phyloP scores from a whole-genome alignment of 2,888 invertebrate species.

The Leucania comma region DNA sequence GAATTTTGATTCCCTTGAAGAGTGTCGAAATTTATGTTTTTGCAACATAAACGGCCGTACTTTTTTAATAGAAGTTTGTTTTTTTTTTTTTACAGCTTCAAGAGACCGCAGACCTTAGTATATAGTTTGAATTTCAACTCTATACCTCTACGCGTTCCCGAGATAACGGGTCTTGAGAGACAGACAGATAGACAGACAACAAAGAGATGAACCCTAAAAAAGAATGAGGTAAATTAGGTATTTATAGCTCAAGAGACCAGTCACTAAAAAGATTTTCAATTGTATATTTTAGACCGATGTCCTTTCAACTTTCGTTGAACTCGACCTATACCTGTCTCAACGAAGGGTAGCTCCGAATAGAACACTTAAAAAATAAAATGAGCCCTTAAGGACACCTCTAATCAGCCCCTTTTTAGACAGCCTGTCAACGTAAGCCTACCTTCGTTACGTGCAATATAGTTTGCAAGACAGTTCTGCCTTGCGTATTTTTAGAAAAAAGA shows the following conservation, averaged over 20 bases:
- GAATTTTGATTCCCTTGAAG: too few relatives aligned
- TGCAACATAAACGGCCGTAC: too few relatives aligned
- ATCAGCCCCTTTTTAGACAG: conserved; percentile 1
- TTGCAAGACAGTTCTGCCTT: not conserved
- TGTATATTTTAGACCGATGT: not conserved
- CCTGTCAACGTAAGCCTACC: conserved; percentile 18
- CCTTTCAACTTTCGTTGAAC: not conserved
- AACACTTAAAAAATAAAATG: conserved; percentile 12
- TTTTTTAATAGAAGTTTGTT: too few relatives aligned
- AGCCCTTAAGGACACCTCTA: not conserved
- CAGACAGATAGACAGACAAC: too few relatives aligned
- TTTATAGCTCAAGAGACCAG: not conserved
- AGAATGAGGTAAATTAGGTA: not conserved
- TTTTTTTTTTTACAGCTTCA: too few relatives aligned
- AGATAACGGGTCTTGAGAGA: too few relatives aligned
- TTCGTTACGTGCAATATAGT: conserved; percentile 11
- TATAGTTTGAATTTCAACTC: too few relatives aligned
- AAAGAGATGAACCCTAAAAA: too few relatives aligned
- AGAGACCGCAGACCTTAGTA: too few relatives aligned
- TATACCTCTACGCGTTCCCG: too few relatives aligned
- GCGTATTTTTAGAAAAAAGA: not conserved
- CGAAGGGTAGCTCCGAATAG: conserved; percentile 12
- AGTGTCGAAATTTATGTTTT: too few relatives aligned
- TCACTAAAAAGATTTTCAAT: too few relatives aligned
- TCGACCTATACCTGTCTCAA: not conserved